Conservation (phyloP, 2,797 vertebrate genomes). For the Bovichtus diacanthus region DNA sequence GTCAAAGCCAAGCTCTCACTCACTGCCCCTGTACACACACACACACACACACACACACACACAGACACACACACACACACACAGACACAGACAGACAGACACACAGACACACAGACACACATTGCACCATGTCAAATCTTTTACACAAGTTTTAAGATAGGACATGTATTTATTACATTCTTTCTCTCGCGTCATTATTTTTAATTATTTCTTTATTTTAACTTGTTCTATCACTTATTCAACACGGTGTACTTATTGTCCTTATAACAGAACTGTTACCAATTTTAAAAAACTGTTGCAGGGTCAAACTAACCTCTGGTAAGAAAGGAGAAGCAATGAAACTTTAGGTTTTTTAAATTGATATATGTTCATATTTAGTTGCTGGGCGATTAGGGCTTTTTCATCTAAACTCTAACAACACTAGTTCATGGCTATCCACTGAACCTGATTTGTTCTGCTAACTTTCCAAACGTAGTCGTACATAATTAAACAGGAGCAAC, state of each 20-base stretch:
- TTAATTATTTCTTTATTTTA: background rate
- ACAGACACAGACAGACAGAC: background rate
- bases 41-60: constrained; percentile 14
- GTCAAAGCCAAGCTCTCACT: constrained; percentile 56
- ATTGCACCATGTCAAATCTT: constrained; percentile 4
- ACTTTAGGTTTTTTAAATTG: background rate
- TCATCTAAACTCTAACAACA: background rate
- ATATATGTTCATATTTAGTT: background rate
- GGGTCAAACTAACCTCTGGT: constrained; percentile 32
- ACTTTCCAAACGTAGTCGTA: background rate
- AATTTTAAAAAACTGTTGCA: constrained; percentile 14
- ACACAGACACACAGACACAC: constrained; percentile 21
- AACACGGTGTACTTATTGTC: constrained; percentile 27
- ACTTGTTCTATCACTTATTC: constrained; percentile 34
- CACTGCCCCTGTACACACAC: constrained; percentile 24
- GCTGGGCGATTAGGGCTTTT: background rate
- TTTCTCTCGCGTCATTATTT: background rate
- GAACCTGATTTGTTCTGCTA: background rate
- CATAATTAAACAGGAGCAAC: background rate
- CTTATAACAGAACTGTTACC: constrained; percentile 20
- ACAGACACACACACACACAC: constrained; percentile 6
- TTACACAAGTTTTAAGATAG: background rate
- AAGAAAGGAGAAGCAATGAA: constrained; percentile 12
- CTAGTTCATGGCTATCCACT: background rate
- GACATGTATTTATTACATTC: background rate